Evolutionary conservation across 2,797 vertebrate genomes (phyloP), one percentile per base, ranked within the genome.

Genomic region (Thamnophis elegans): DNA sequence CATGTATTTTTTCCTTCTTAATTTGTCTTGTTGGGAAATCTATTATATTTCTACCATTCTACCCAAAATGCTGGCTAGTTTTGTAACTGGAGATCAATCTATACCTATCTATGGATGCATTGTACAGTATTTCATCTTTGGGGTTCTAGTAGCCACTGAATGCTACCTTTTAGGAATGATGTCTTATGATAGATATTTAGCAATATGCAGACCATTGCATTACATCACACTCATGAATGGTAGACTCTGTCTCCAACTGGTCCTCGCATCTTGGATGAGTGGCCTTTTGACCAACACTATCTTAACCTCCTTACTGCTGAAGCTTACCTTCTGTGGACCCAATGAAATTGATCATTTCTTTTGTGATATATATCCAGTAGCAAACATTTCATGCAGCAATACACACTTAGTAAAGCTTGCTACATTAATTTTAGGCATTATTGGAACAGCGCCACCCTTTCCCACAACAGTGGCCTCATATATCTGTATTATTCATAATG

Each of bases 281-380:
- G 92, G 92, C 13, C 12, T 92, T 6, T 47, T 92, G 22, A 92
- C 89, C 56, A 90, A 87, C 42, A 90, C 89, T 58, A 87, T 90
- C 16, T 87, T 92, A 20, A 90, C 62, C 5, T 58, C 36, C 14
- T 87, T 89, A 60, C 47, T 93, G 7, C 36, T 87, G 47, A 1
- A 1, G 16, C 87, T 93, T 22, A 82, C 88, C 28, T 94, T 93
- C 51, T 94, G 94, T 56, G 91, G 91, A 28, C 89, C 87, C 56
- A 92, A 92, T 87, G 87, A 82, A 56, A 92, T 94, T 58, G 89
- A 94, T 26, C 94, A 94, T 90, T 94, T 93, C 60, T 94, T 92
- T 59, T 94, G 94, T 90, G 94, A 94, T 59, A 26, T 94, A 28
- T 90, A 90, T 32, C 89, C 93, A 14, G 59, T 94, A 51, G 73